These are phyloP conservation scores for Erpetoichthys calabaricus DNA, from an alignment of 2,797 vertebrate species.

Conservation along the genomic window DNA sequence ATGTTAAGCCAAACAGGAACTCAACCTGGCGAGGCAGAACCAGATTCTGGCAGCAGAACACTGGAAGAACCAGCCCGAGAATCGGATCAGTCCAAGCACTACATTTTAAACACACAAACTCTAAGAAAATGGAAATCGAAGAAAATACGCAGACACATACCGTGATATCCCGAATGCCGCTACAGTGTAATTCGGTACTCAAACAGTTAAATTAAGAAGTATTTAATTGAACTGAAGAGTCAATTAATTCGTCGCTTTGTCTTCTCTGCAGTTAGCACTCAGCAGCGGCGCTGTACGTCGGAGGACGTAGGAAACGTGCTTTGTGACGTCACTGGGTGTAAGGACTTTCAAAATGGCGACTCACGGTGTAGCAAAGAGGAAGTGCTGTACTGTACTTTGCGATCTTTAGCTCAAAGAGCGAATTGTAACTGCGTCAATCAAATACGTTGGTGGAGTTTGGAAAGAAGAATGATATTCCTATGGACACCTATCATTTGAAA, in stretches of 20 bases:
- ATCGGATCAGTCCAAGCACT: slow-evolving; percentile 41
- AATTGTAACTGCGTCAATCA: too few species aligned
- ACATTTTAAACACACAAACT: slow-evolving; percentile 19
- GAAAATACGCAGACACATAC: slow-evolving; percentile 30
- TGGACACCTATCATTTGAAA: too few species aligned
- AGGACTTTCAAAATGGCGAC: slow-evolving; percentile 29
- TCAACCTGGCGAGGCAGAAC: slow-evolving; percentile 46
- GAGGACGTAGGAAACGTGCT: slow-evolving; percentile 57
- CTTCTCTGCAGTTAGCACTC: slow-evolving; percentile 42
- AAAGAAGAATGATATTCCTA: too few species aligned
- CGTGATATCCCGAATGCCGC: slow-evolving; percentile 16
- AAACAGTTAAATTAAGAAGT: slow-evolving; percentile 53
- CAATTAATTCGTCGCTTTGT: slow-evolving; percentile 68
- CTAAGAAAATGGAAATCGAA: background rate
- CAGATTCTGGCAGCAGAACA: slow-evolving; percentile 36
- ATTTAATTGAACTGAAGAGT: slow-evolving; percentile 50
- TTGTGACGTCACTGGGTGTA: slow-evolving; percentile 50
- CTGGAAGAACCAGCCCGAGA: slow-evolving; percentile 45
- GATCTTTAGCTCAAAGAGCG: too few species aligned
- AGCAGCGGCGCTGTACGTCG: slow-evolving; percentile 51
- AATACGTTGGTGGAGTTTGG: too few species aligned
- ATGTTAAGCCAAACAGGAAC: slow-evolving; percentile 35
- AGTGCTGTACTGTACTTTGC: background rate
- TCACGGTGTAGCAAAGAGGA: slow-evolving; percentile 12
- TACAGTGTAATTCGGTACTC: slow-evolving; percentile 30